phyloP scores from a whole-genome alignment of 2,888 invertebrate genomes.

The Geotrupes spiniger region DNA sequence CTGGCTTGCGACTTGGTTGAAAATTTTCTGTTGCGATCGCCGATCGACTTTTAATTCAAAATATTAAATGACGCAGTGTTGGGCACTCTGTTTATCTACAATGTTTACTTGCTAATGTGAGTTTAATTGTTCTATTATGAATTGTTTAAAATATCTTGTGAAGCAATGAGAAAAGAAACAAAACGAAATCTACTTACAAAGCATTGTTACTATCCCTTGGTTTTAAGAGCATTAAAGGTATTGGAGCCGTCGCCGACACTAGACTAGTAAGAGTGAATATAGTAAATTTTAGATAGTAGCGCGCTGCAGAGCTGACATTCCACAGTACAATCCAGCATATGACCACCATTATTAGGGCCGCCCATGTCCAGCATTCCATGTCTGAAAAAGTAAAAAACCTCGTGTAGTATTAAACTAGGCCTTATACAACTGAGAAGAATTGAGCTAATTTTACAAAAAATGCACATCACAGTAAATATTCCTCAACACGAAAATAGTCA shows the following conservation, averaged over 20 bases:
- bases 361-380: slow-evolving; percentile 20
- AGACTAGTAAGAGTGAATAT: slow-evolving; percentile 63
- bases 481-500: too few species aligned
- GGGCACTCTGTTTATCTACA: too few species aligned
- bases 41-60: too few species aligned
- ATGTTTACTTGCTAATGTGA: too few species aligned
- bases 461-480: too few species aligned
- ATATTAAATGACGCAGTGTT: too few species aligned
- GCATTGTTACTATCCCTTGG: slow-evolving; percentile 76
- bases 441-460: too few species aligned
- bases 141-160: neutral
- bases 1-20: too few species aligned
- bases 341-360: slow-evolving; percentile 11
- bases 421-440: too few species aligned
- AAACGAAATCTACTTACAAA: slow-evolving; percentile 60
- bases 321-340: slow-evolving; percentile 40
- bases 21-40: too few species aligned
- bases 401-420: too few species aligned
- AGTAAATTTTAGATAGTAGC: slow-evolving; percentile 70
- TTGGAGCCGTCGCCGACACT: slow-evolving; percentile 61
- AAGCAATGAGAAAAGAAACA: slow-evolving; percentile 6
- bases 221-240: slow-evolving; percentile 73
- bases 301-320: slow-evolving; percentile 59
- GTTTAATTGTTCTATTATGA: neutral
- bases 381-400: slow-evolving; percentile 12